phyloP scores from a whole-genome alignment of 2,888 invertebrate species.

The Acrobasis repandana region DNA sequence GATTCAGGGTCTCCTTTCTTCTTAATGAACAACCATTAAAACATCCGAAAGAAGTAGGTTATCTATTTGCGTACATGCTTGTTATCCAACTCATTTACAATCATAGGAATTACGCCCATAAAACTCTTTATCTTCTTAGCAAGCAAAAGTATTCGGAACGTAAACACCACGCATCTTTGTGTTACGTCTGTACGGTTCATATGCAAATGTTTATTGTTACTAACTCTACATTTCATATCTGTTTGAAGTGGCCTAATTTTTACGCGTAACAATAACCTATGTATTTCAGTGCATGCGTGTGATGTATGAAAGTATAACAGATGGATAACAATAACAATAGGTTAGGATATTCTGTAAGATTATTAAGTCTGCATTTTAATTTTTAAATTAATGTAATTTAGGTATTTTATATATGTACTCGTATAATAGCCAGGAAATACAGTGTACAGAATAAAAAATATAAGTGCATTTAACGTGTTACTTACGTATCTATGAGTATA shows the following conservation, averaged over 20 bases:
- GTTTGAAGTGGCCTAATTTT: slow-evolving; percentile 25
- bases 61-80: background rate
- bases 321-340: too few relatives aligned
- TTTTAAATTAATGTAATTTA: too few relatives aligned
- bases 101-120: slow-evolving; percentile 2
- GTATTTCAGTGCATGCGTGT: too few relatives aligned
- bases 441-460: too few relatives aligned
- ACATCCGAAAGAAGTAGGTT: background rate
- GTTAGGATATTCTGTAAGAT: too few relatives aligned
- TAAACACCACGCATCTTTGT: slow-evolving; percentile 21
- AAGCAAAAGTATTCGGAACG: slow-evolving; percentile 13
- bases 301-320: background rate
- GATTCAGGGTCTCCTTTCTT: too few relatives aligned
- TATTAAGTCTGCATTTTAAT: too few relatives aligned
- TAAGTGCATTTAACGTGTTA: too few relatives aligned
- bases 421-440: too few relatives aligned
- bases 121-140: slow-evolving; percentile 12
- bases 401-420: too few relatives aligned
- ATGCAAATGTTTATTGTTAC: slow-evolving; percentile 33
- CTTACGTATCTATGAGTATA: too few relatives aligned
- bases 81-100: background rate
- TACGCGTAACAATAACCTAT: background rate
- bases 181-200: slow-evolving; percentile 21
- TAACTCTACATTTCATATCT: slow-evolving; percentile 28
- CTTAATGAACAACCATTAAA: too few relatives aligned